Conservation (phyloP, 2,888 invertebrate species). For the Drosophila yooni region DNA sequence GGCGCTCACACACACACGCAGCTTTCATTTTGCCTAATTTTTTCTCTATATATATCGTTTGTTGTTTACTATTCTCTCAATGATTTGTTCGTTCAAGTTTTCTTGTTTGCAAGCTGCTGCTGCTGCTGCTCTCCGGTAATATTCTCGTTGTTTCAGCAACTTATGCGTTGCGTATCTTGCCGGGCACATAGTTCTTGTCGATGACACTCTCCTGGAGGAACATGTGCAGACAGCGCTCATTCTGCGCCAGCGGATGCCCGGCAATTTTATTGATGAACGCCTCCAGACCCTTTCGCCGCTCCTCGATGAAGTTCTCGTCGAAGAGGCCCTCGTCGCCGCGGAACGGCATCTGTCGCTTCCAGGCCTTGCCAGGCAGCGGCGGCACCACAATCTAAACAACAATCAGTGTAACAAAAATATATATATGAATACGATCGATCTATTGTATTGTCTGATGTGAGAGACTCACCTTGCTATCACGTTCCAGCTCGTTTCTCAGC, state of each 20-base stretch:
- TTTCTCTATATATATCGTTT: conserved; percentile 10
- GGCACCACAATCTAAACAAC: conserved; percentile 96
- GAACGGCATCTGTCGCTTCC: conserved; percentile 99
- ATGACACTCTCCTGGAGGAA: conserved; percentile 98
- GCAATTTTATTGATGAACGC: conserved; percentile 99
- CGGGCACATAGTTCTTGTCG: conserved; percentile 99
- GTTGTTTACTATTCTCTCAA: conserved; percentile 8
- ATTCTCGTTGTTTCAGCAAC: conserved; percentile 8
- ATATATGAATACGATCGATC: not conserved
- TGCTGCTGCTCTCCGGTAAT: conserved; percentile 9
- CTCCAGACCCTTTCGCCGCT: conserved; percentile 98
- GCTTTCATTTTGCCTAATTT: conserved; percentile 63
- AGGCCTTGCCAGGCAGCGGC: conserved; percentile 98
- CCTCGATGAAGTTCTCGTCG: conserved; percentile 99
- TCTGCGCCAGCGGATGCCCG: conserved; percentile 99
- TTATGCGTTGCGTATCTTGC: conserved; percentile 99
- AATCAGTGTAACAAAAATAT: not conserved
- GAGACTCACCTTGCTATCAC: conserved; percentile 96
- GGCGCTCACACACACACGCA: conserved; percentile 63
- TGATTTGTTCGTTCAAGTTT: conserved; percentile 73
- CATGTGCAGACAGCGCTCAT: conserved; percentile 99
- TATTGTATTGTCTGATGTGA: not conserved
- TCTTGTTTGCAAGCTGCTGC: conserved; percentile 48
- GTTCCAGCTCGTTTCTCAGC: conserved; percentile 98
- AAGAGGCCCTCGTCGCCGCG: conserved; percentile 99